A percentile compares a stretch with the other conserved stretches of the same genome.
Conservation (phyloP, 2,797 vertebrate species). For the Anguilla obscura region DNA sequence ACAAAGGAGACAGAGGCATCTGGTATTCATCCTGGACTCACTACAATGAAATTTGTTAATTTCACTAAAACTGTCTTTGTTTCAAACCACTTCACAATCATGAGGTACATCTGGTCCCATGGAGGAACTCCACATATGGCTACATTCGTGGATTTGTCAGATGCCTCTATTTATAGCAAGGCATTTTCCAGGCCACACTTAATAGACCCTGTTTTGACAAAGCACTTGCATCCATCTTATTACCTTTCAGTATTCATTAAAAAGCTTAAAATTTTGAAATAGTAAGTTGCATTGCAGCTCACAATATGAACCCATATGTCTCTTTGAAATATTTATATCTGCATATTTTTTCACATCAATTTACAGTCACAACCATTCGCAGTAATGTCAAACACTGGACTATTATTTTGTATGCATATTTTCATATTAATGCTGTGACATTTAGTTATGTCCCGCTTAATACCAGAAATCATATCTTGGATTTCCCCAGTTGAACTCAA, state of each 20-base stretch:
- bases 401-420: not conserved
- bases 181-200: not conserved
- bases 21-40: not conserved
- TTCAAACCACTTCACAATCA: not conserved
- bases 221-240: not conserved
- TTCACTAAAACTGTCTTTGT: not conserved
- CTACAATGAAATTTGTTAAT: not conserved
- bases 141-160: not conserved
- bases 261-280: not conserved
- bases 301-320: not conserved
- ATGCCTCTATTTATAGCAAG: not conserved
- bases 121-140: not conserved
- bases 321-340: not conserved
- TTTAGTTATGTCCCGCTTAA: not conserved
- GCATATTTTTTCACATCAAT: not conserved
- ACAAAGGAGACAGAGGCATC: not conserved
- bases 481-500: not conserved
- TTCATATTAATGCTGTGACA: not conserved
- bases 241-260: not conserved
- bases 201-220: not conserved
- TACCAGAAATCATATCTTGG: not conserved
- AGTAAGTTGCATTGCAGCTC: not conserved
- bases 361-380: not conserved
- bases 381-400: not conserved
- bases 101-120: not conserved